Percentiles rank a stretch among this genome's conserved stretches.
Evolutionary conservation across 2,888 invertebrate genomes (phyloP).

Genomic region (Germaria angustata): DNA sequence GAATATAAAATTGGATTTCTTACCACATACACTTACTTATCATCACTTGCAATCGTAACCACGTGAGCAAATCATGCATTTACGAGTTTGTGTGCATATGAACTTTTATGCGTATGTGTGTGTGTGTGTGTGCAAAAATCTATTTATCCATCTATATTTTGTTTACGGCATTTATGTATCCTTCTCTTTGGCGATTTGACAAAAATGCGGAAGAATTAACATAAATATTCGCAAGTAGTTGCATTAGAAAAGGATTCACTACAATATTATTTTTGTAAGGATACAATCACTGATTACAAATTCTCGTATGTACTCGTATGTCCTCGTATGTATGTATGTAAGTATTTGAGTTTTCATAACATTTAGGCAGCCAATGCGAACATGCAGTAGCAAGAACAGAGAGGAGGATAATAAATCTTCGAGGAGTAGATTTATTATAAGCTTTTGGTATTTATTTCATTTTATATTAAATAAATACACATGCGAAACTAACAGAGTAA

Average conservation of each 20-base stretch:
- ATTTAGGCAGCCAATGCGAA: background rate
- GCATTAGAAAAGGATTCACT: background rate
- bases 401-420: background rate
- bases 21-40: background rate
- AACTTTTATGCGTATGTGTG: background rate
- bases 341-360: background rate
- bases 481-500: background rate
- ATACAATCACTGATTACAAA: background rate
- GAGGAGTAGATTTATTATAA: background rate
- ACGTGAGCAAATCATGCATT: background rate
- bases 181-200: conserved; percentile 52
- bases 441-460: background rate
- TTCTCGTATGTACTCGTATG: no score
- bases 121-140: background rate
- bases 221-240: conserved; percentile 1
- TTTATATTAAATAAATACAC: background rate
- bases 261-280: background rate
- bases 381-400: background rate
- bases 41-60: background rate
- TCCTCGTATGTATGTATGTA: no score
- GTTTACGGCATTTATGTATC: conserved; percentile 28
- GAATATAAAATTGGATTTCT: background rate
- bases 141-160: background rate
- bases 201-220: conserved; percentile 30
- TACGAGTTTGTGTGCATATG: no score